A percentile compares a stretch with the other conserved stretches of the same genome.
Conservation (phyloP, 1,140 invertebrate species). For the Anastrepha obliqua region DNA sequence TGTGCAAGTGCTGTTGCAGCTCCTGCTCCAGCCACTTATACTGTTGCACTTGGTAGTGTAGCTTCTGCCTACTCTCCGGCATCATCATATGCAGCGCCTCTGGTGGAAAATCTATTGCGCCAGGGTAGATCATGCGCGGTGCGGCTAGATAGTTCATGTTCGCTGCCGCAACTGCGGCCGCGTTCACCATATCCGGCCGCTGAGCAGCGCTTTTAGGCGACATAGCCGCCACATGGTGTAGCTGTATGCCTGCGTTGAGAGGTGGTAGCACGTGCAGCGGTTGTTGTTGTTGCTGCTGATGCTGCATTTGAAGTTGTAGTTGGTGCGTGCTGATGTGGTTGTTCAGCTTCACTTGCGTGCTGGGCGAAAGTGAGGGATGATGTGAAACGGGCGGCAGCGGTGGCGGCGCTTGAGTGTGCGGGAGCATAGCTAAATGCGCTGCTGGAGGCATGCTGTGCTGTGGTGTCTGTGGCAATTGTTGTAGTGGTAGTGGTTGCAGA, state of each 20-base stretch:
- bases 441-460: slow-evolving; percentile 68
- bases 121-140: background rate
- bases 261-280: slow-evolving; percentile 41
- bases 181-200: background rate
- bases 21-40: slow-evolving; percentile 62
- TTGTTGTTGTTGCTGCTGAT: slow-evolving; percentile 66
- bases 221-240: slow-evolving; percentile 2
- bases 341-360: slow-evolving; percentile 70
- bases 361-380: slow-evolving; percentile 69
- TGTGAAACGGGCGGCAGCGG: slow-evolving; percentile 53
- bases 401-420: slow-evolving; percentile 44
- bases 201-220: background rate
- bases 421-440: slow-evolving; percentile 49
- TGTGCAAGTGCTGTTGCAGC: slow-evolving; percentile 57
- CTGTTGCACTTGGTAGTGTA: background rate
- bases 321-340: slow-evolving; percentile 71
- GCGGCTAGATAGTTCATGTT: background rate
- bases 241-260: slow-evolving; percentile 2
- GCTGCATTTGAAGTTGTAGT: slow-evolving; percentile 68
- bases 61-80: background rate
- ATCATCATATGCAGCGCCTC: slow-evolving; percentile 52
- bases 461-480: slow-evolving; percentile 54
- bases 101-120: slow-evolving; percentile 1
- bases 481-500: slow-evolving; percentile 58
- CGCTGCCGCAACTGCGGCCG: slow-evolving; percentile 19